phyloP scores from a whole-genome alignment of 2,113 vertebrate species.

The Phoxinus phoxinus region DNA sequence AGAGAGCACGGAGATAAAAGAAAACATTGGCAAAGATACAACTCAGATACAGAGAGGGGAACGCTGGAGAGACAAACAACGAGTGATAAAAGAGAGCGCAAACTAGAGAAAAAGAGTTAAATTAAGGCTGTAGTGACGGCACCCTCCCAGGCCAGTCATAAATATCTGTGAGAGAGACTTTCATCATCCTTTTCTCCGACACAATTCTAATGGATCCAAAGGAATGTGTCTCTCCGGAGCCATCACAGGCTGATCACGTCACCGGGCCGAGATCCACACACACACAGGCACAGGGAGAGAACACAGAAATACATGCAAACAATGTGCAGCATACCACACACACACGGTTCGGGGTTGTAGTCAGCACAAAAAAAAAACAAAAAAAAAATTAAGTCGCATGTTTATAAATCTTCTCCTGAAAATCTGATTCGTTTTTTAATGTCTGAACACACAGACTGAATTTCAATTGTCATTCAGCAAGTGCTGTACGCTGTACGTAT shows the following conservation, averaged over 20 bases:
- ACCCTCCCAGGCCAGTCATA: constrained; percentile 32
- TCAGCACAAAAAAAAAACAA: not conserved
- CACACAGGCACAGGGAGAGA: not conserved
- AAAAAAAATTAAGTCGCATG: not conserved
- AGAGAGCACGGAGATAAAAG: not conserved
- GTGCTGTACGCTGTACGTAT: too few relatives aligned
- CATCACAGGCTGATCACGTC: constrained; percentile 20
- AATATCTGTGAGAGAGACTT: constrained; percentile 24
- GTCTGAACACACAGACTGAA: constrained; percentile 13
- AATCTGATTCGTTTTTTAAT: not conserved
- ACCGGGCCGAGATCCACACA: not conserved
- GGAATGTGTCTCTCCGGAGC: constrained; percentile 15
- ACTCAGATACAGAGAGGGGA: not conserved
- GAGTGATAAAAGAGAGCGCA: not conserved
- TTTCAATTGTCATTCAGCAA: constrained; percentile 7
- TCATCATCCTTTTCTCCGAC: constrained; percentile 22
- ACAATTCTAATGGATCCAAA: constrained; percentile 32
- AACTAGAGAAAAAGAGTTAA: constrained; percentile 15
- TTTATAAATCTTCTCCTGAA: not conserved
- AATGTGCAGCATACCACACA: not conserved
- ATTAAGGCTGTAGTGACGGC: not conserved
- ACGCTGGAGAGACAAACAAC: constrained; percentile 2
- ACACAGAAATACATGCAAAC: constrained; percentile 8
- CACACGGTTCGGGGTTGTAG: not conserved
- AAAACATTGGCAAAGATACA: not conserved